Conservation (phyloP, 1,140 invertebrate genomes). For the Drosophila lowei region DNA sequence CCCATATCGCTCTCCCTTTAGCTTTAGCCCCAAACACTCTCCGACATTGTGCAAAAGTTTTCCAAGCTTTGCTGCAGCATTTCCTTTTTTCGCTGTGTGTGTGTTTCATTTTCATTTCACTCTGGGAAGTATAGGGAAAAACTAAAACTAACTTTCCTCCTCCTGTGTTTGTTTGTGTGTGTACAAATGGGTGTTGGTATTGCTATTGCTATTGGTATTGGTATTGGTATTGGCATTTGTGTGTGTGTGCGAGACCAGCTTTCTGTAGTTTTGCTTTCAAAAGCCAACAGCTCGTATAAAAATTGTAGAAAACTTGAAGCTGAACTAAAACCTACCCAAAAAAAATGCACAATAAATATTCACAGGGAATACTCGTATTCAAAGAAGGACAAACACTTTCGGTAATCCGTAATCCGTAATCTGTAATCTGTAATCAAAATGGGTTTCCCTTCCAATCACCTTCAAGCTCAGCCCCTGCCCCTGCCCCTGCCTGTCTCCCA, state of each 20-base stretch:
- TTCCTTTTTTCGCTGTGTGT: constrained; percentile 32
- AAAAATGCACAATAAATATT: constrained; percentile 2
- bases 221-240: constrained; percentile 7
- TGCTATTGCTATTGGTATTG: constrained; percentile 23
- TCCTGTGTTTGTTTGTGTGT: constrained; percentile 36
- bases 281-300: constrained; percentile 46
- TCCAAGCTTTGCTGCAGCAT: constrained; percentile 32
- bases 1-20: neutral
- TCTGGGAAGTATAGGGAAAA: constrained; percentile 28
- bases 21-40: constrained; percentile 39
- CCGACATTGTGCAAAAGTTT: constrained; percentile 67
- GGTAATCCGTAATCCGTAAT: too few species aligned
- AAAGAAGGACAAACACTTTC: neutral
- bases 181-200: constrained; percentile 31
- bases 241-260: constrained; percentile 41
- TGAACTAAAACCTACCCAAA: constrained; percentile 22
- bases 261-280: constrained; percentile 31
- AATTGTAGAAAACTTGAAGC: constrained; percentile 27
- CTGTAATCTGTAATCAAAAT: too few species aligned
- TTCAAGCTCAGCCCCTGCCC: too few species aligned
- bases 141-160: constrained; percentile 28
- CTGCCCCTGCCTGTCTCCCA: too few species aligned
- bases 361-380: neutral
- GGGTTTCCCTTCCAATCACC: too few species aligned
- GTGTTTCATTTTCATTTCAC: too few species aligned